A percentile compares a stretch with the other conserved stretches of the same genome.
These are phyloP conservation scores for Cyrtodaria siliqua DNA, from an alignment of 2,888 invertebrate species.

Conservation along the genomic window DNA sequence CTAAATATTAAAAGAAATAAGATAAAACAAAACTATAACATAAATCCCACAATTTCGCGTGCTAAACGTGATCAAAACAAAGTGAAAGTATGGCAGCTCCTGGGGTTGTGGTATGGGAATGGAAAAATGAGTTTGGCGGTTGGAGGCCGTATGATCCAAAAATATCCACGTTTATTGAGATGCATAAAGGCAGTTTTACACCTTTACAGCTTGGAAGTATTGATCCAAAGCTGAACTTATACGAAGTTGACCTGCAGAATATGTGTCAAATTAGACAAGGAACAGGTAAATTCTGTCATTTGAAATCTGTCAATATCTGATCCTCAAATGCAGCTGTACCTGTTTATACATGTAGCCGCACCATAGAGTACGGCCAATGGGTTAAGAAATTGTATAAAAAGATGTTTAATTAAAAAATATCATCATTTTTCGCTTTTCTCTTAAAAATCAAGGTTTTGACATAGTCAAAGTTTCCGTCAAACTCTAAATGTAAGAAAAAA, in stretches of 20 bases:
- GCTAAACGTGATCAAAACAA: constrained; percentile 42
- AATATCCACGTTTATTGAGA: constrained; percentile 76
- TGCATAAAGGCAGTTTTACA: constrained; percentile 48
- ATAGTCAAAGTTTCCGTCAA: too few relatives aligned
- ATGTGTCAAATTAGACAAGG: constrained; percentile 77
- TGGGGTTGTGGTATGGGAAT: constrained; percentile 81
- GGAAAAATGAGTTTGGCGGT: constrained; percentile 77
- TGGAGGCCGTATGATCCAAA: constrained; percentile 80
- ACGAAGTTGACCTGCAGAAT: constrained; percentile 72
- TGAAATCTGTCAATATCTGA: too few relatives aligned
- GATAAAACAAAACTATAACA: too few relatives aligned
- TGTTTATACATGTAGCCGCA: too few relatives aligned
- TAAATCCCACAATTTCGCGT: background rate
- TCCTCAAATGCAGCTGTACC: too few relatives aligned
- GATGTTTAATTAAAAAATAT: too few relatives aligned
- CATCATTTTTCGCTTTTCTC: too few relatives aligned
- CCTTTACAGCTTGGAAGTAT: constrained; percentile 71
- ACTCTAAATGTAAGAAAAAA: too few relatives aligned
- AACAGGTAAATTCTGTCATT: constrained; percentile 70
- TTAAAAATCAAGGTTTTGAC: too few relatives aligned
- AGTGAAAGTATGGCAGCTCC: constrained; percentile 68
- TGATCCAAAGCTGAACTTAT: constrained; percentile 69
- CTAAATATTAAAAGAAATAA: too few relatives aligned
- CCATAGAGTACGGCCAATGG: too few relatives aligned
- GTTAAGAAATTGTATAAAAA: too few relatives aligned